Evolutionary conservation across 2,113 vertebrate species (phyloP), one percentile per base, ranked within the genome.

Genomic region (Toxostoma redivivum): DNA sequence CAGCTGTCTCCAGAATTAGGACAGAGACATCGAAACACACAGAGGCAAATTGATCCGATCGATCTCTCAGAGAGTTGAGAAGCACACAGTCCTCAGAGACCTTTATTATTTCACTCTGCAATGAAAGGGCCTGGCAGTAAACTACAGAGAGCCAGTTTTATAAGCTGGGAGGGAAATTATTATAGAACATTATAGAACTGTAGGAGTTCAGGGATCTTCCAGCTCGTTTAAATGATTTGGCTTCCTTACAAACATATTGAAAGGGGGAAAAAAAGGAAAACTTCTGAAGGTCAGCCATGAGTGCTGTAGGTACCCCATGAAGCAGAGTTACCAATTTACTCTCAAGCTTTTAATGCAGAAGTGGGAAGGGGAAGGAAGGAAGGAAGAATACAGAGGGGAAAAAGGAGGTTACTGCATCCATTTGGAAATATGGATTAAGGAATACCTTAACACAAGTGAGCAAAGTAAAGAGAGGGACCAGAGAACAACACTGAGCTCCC

Each of bases 71-170:
- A 86, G 90, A 88, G 85, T 0, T 74, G 90, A 92, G 90, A 96
- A 81, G 60, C 90, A 73, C 76, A 56, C 2, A 1, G 64, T 83
- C 94, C 82, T 96, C 11, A 2, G 79, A 96, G 93, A 93, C 90
- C 64, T 90, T 95, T 94, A 81, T 88, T 94, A 94, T 91, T 92
- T 80, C 64, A 90, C 81, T 88, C 76, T 90, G 87, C 90, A 95
- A 30, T 81, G 82, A 92, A 96, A 96, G 56, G 30, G 35, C 67
- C 79, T 71, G 79, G 76, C 86, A 86, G 87, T 67, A 92, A 95
- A 93, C 85, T 83, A 86, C 56, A 92, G 56, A 92, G 37, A 94
- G 71, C n/a, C 82, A 81, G 82, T 74, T 97, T 95, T 95, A 96
- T 80, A 95, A 88, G 85, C 71, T 95, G 76, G 92, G 94, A 94